Evolutionary conservation across 2,888 invertebrate genomes (phyloP), one percentile per base, ranked within the genome.

Genomic region (Leptinotarsa rubiginosa): DNA sequence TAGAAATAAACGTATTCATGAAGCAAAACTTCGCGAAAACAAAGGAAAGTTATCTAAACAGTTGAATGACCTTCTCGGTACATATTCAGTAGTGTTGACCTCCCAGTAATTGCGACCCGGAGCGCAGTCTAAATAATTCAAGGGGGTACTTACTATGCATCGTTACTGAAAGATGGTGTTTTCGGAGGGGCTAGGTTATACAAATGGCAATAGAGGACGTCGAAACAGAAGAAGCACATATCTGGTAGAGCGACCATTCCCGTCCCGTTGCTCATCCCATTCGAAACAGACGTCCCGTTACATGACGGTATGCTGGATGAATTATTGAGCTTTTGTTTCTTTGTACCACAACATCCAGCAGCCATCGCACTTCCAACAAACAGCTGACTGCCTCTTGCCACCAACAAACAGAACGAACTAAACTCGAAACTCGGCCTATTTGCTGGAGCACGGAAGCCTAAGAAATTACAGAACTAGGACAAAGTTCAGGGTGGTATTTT

Each of bases 201-300:
- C 85, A 99, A 92, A 90, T 98, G 96, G 89, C 94, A 93, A 89
- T 97, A 95, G 81, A 99, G 93, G 84, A 98, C 97, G 90, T 99
- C 99, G 91, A 99, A 99, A 92, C 99, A 99, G 91, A 96, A 99
- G 91, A 95, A 96, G 88, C 97, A 97, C 99, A 99, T 99, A 88
- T 98, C 98, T 79, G 95, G 94, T 88, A 94, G 92, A 82, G 96
- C 96, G 82, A 97, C 94, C 87, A 89, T 87, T 74, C 83, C 94
- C 84, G 88, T 85, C n/a, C 79, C 80, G 75, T 81, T 81, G 75
- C 75, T 80, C n/a, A 80, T 81, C 71, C 85, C 85, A 83, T 90
- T 91, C 25, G 82, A 71, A 74, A 83, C 79, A 50, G 84, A 83
- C 73, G 80, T 80, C 82, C 86, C 85, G 84, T 87, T 87, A 82